Base-by-base conservation (phyloP, 2,888 invertebrate genomes). In the Ectobius pallidus region DNA sequence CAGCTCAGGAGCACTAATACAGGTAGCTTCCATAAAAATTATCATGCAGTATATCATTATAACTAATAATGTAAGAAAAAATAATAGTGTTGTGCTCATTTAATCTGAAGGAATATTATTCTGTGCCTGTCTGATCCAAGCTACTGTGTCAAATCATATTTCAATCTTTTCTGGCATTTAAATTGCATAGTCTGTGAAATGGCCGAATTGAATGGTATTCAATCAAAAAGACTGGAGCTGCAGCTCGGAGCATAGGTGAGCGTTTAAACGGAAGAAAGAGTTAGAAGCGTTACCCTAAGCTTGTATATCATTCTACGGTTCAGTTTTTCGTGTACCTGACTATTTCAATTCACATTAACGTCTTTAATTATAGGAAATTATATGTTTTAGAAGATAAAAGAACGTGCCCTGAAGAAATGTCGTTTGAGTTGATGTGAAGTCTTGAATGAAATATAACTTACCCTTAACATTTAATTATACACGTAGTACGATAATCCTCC, bases 281-380 rank as follows among this genome's bases (percentile, higher is more conserved):
- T n/a, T n/a, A n/a, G n/a, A n/a, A n/a, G n/a, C n/a, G n/a, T n/a
- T n/a, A n/a, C n/a, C n/a, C n/a, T n/a, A n/a, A 25, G 34, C 61
- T 61, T 61, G 32, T 63, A 39, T 42, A 63, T 63, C 63, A 63
- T 42, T 27, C 27, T 18, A 11, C 2, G 20, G 32, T n/a, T 39
- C 20, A 25, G 39, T 25, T 27, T 42, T 6, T 25, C 22, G 14
- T n/a, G 9, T 63, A 39, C 61, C n/a, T 32, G 49, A 49, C 61
- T 52, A 32, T 61, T 44, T 6, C 61, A 46, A 62, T 27, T 69
- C 62, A 52, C 69, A 72, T 72, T 72, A 72, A 69, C 32, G 46
- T 49, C 62, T 69, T 72, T 72, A 72, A 72, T 72, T 69, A 69
- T 32, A 69, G 44, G 16, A 72, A 72, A 72, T 72, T 72, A 72